Base-by-base conservation (phyloP, 2,888 invertebrate species). In the Pammene aurita region DNA sequence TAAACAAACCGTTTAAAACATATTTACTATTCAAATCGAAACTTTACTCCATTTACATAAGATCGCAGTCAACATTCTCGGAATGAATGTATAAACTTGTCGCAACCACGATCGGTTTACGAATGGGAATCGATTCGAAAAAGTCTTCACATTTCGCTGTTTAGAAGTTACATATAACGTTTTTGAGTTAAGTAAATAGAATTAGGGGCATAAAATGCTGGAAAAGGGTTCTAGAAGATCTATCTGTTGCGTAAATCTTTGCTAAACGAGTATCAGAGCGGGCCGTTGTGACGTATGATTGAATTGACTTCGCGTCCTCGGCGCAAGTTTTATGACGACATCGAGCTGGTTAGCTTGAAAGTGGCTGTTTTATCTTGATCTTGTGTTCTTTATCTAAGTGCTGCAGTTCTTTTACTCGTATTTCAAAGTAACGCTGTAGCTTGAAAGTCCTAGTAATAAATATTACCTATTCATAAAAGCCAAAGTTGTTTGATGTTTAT, bases 221-320 rank as follows among this genome's bases (percentile, higher is more conserved):
- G 70, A 71, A 67, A 70, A 71, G 70, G 70, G 70, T 66, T 67
- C 63, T 60, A 66, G 67, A 62, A 71, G 70, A 71, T 71, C 67
- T 71, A 71, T 71, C 67, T 71, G 67, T 67, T 67, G 70, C 67
- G 70, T 71, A 71, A 71, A 71, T 71, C 70, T 71, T 61, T 58
- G 62, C 70, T 71, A 67, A 71, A 71, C 70, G 70, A 63, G 67
- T 63, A 66, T 71, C 57, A 67, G 61, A 57, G 62, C 67, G 64
- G 60, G 64, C 44, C 64, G 58, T 69, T 63, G 52, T 68, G 63
- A 64, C 58, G 64, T 65, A 69, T 69, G 69, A 69, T 69, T 69
- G 69, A 69, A 69, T 69, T 65, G 58, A 69, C 69, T 69, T 61
- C 54, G 10, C 18, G 67, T 63, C 52, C 46, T 57, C 38, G 44